A percentile compares a stretch with the other conserved stretches of the same genome.
Conservation (phyloP, 92 coral and sea anemone species). For the Heliopora coerulea region DNA sequence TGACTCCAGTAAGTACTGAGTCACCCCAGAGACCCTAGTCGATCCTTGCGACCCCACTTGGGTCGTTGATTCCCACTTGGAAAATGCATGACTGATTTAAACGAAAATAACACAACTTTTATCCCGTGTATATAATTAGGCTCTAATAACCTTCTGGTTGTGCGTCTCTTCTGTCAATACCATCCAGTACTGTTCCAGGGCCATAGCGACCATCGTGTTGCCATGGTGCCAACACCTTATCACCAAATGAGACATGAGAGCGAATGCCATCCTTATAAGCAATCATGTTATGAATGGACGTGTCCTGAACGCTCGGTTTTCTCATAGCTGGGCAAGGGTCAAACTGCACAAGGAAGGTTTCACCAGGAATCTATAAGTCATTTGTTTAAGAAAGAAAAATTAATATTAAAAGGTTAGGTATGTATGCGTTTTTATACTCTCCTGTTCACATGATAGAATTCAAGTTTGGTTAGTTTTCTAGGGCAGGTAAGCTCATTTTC, state of each 20-base stretch:
- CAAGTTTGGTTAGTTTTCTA: no score
- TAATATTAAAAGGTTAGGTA: no score
- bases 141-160: constrained; percentile 64
- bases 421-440: no score
- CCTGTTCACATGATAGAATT: no score
- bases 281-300: constrained; percentile 71
- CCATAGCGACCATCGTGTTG: constrained; percentile 98
- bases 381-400: no score
- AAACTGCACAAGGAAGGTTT: constrained; percentile 78
- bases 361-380: constrained; percentile 61
- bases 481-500: no score
- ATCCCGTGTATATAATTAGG: background rate
- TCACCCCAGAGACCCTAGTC: no score
- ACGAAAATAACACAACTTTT: no score
- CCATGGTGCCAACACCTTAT: constrained; percentile 98
- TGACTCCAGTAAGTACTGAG: no score
- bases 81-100: no score
- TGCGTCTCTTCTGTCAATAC: constrained; percentile 81
- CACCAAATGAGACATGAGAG: constrained; percentile 86
- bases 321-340: constrained; percentile 77
- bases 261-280: constrained; percentile 85
- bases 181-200: constrained; percentile 96
- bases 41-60: no score
- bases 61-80: no score
- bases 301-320: constrained; percentile 80